A percentile compares a stretch with the other conserved stretches of the same genome.
Evolutionary conservation across 1,140 invertebrate species (phyloP).

Genomic region (Aphelinus certus): DNA sequence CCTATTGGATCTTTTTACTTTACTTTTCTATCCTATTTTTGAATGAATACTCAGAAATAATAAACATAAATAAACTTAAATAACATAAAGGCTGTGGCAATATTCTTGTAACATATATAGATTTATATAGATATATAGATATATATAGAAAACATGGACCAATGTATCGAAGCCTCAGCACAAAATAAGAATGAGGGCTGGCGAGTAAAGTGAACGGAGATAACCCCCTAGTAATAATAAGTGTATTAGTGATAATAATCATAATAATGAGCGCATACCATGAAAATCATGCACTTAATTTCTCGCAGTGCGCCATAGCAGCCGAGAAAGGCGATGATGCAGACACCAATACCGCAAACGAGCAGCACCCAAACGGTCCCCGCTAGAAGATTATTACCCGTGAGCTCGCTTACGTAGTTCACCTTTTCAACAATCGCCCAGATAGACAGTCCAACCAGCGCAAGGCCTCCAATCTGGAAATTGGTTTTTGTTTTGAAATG

Average conservation of each 20-base stretch:
- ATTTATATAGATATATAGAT: no score
- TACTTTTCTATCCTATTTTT: no score
- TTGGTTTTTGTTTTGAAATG: no score
- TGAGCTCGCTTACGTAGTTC: slow-evolving; percentile 78
- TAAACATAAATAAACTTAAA: no score
- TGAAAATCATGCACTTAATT: slow-evolving; percentile 88
- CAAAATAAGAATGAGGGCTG: slow-evolving; percentile 6
- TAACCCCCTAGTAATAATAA: no score
- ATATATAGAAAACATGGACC: background rate
- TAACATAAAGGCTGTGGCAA: no score
- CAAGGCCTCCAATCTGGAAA: slow-evolving; percentile 79
- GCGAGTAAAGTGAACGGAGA: background rate
- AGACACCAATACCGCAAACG: slow-evolving; percentile 78
- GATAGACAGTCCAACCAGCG: slow-evolving; percentile 78
- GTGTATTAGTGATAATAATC: background rate
- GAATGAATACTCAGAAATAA: no score
- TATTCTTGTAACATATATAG: no score
- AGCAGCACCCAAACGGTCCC: slow-evolving; percentile 85
- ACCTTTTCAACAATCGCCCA: slow-evolving; percentile 86
- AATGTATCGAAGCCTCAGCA: no score
- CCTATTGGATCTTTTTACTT: no score
- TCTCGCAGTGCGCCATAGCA: slow-evolving; percentile 88
- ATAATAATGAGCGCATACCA: slow-evolving; percentile 68
- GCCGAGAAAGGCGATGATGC: slow-evolving; percentile 84
- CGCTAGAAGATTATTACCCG: slow-evolving; percentile 84